Percentiles rank a stretch among this genome's conserved stretches.
phyloP scores from a whole-genome alignment of 2,888 invertebrate species.

The Ichneumoninae sp. region DNA sequence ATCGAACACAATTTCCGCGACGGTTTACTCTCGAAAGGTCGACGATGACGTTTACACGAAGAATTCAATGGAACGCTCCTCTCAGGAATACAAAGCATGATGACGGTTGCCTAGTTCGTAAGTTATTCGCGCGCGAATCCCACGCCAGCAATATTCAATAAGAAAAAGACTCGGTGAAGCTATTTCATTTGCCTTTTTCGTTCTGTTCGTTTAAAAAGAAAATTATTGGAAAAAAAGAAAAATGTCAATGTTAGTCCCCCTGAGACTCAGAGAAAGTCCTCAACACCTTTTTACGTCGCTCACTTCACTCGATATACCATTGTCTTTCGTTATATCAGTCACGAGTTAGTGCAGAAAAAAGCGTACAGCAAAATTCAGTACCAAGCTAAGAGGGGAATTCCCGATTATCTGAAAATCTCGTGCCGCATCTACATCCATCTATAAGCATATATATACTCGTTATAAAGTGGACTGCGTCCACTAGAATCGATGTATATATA shows the following conservation, averaged over 20 bases:
- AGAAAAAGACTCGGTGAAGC: neutral
- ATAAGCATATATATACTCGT: neutral
- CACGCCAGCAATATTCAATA: neutral
- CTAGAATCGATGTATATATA: no score
- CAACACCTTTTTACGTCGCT: neutral
- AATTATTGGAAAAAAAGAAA: neutral
- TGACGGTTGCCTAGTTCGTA: slow-evolving; percentile 44
- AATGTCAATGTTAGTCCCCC: neutral
- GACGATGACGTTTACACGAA: slow-evolving; percentile 26
- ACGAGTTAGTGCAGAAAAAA: neutral
- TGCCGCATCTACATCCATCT: neutral
- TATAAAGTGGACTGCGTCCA: neutral
- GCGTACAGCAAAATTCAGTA: neutral
- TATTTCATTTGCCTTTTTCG: slow-evolving; percentile 7
- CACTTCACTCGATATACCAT: slow-evolving; percentile 15
- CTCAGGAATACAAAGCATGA: slow-evolving; percentile 54
- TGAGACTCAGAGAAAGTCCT: slow-evolving; percentile 11
- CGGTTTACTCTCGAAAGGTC: slow-evolving; percentile 34
- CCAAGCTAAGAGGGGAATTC: neutral
- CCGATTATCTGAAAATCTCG: neutral
- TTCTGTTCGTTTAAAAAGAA: neutral
- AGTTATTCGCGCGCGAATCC: slow-evolving; percentile 42
- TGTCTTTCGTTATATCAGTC: slow-evolving; percentile 19
- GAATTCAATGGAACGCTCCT: slow-evolving; percentile 33
- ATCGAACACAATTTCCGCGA: slow-evolving; percentile 12